Percentiles rank a stretch among this genome's conserved stretches.
Evolutionary conservation across 2,113 vertebrate species (phyloP).

Genomic region (Phyllopteryx taeniolatus): DNA sequence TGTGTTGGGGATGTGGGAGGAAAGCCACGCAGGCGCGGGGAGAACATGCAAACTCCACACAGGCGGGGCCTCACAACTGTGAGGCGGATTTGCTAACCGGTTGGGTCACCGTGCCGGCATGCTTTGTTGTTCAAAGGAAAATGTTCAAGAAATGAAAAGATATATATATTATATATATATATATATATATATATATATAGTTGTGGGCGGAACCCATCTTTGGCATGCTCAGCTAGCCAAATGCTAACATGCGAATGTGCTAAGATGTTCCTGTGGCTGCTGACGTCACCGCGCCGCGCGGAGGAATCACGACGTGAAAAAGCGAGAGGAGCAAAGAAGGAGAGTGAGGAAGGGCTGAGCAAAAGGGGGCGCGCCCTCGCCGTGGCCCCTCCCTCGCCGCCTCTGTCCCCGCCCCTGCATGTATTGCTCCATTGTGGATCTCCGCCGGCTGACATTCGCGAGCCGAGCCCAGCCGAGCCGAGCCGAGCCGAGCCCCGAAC

Average conservation of each 20-base stretch:
- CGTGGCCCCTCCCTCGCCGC: neutral
- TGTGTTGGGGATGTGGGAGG: too few relatives aligned
- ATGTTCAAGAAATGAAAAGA: too few relatives aligned
- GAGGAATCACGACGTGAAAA: neutral
- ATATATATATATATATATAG: too few relatives aligned
- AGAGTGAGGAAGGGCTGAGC: neutral
- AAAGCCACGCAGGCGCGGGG: too few relatives aligned
- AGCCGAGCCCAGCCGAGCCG: neutral
- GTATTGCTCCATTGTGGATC: slow-evolving; percentile 1
- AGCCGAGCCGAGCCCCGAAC: neutral
- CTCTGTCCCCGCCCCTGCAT: slow-evolving; percentile 1
- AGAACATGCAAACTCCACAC: too few relatives aligned
- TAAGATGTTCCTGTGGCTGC: neutral
- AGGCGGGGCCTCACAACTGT: too few relatives aligned
- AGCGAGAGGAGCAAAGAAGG: neutral
- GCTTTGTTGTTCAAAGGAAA: too few relatives aligned
- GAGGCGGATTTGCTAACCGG: too few relatives aligned
- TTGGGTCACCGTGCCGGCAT: too few relatives aligned
- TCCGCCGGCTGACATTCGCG: neutral
- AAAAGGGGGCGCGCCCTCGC: neutral
- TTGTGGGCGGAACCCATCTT: neutral
- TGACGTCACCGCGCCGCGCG: neutral
- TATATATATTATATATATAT: too few relatives aligned
- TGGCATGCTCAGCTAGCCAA: neutral
- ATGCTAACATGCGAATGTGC: neutral